Conservation (phyloP, 2,888 invertebrate species). For the Callyntrura guangdongensis region DNA sequence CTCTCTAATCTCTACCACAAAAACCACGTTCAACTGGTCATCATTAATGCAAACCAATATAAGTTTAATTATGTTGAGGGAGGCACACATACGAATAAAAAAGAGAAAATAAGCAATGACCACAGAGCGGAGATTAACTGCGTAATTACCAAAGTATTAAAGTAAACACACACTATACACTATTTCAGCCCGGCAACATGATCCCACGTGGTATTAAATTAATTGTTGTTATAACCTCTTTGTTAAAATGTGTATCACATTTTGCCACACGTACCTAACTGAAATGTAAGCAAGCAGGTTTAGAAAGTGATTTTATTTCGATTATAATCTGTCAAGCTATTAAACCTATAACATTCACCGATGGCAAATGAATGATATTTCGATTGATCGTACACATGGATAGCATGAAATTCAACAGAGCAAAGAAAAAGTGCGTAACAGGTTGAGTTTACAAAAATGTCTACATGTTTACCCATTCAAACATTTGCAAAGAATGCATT, state of each 20-base stretch:
- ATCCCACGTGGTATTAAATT: no score
- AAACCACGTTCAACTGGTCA: background rate
- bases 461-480: background rate
- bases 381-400: background rate
- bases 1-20: background rate
- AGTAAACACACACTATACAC: background rate
- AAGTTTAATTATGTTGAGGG: background rate
- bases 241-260: no score
- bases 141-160: background rate
- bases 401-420: background rate
- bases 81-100: background rate
- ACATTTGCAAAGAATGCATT: background rate
- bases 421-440: constrained; percentile 28
- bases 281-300: background rate
- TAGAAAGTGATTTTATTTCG: constrained; percentile 49
- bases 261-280: background rate
- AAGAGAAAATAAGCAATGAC: background rate
- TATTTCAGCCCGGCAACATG: no score
- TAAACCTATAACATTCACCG: background rate
- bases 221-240: no score
- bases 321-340: constrained; percentile 33
- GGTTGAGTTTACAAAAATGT: background rate
- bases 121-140: background rate
- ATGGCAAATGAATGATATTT: no score
- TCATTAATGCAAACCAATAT: background rate